These are phyloP conservation scores for Leucopsar rothschildi DNA, from an alignment of 2,113 vertebrate species.

Conservation along the genomic window DNA sequence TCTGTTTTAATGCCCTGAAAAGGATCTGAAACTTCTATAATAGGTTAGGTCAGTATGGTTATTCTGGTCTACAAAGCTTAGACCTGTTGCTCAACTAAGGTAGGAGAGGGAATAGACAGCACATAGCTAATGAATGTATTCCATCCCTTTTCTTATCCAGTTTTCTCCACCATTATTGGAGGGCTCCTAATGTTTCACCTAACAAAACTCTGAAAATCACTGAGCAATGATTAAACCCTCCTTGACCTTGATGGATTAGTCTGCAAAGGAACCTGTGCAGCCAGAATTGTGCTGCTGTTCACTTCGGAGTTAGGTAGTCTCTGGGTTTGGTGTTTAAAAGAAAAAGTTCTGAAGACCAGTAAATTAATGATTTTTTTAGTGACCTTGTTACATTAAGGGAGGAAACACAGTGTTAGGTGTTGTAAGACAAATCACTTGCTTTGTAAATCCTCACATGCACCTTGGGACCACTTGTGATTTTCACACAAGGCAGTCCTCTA, in stretches of 20 bases:
- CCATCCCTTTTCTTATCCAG: background rate
- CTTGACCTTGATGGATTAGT: background rate
- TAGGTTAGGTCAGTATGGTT: background rate
- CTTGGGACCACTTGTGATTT: background rate
- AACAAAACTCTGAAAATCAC: background rate
- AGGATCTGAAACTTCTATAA: background rate
- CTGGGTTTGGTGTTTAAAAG: background rate
- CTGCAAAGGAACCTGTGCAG: background rate
- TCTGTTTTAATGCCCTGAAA: background rate
- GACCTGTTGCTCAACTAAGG: background rate
- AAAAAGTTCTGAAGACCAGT: background rate
- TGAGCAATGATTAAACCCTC: background rate
- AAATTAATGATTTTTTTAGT: background rate
- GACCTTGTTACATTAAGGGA: background rate
- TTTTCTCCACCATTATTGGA: background rate
- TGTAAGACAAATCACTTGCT: background rate
- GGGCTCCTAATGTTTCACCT: background rate
- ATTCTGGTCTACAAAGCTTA: background rate
- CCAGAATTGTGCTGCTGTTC: background rate
- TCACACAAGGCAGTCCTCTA: background rate
- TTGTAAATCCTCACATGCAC: background rate
- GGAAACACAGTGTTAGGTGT: background rate
- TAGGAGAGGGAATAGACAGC: background rate
- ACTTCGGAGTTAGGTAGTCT: background rate
- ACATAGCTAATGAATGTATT: background rate